A percentile compares a stretch with the other conserved stretches of the same genome.
Evolutionary conservation across 2,888 invertebrate species (phyloP).

Genomic region (Cacoxenus indagator): DNA sequence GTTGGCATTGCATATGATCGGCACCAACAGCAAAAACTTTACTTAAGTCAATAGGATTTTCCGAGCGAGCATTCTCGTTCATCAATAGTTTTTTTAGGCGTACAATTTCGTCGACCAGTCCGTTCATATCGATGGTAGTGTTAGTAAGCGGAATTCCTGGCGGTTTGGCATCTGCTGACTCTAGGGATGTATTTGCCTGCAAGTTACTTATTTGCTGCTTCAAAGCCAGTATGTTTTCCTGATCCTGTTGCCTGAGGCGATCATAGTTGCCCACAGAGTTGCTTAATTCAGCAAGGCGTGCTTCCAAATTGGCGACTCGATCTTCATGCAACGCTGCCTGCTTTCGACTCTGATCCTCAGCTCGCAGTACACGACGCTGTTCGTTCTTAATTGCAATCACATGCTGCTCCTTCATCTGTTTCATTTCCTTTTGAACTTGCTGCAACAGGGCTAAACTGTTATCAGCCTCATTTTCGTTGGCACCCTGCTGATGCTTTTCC

Average conservation of each 20-base stretch:
- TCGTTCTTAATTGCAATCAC: slow-evolving; percentile 80
- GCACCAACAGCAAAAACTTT: slow-evolving; percentile 71
- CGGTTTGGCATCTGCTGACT: neutral
- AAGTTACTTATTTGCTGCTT: slow-evolving; percentile 64
- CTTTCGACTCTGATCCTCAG: slow-evolving; percentile 80
- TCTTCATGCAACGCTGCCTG: slow-evolving; percentile 81
- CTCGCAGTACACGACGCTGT: slow-evolving; percentile 79
- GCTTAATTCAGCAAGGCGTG: slow-evolving; percentile 83
- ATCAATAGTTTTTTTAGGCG: slow-evolving; percentile 76
- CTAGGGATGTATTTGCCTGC: slow-evolving; percentile 27
- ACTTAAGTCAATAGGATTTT: slow-evolving; percentile 75
- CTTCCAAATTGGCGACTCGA: slow-evolving; percentile 82
- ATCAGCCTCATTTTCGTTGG: slow-evolving; percentile 12
- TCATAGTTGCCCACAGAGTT: slow-evolving; percentile 85
- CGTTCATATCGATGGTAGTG: slow-evolving; percentile 70
- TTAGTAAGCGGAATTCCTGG: slow-evolving; percentile 63
- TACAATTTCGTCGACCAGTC: slow-evolving; percentile 77
- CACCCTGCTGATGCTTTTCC: slow-evolving; percentile 40
- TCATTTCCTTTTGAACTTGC: slow-evolving; percentile 81
- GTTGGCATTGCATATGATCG: slow-evolving; percentile 75
- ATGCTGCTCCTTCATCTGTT: slow-evolving; percentile 80
- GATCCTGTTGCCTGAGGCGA: slow-evolving; percentile 79
- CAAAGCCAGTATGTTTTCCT: slow-evolving; percentile 78
- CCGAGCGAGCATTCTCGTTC: slow-evolving; percentile 74
- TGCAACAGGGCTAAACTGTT: slow-evolving; percentile 72